phyloP scores from a whole-genome alignment of 2,888 invertebrate genomes.

The Serripes groenlandicus region DNA sequence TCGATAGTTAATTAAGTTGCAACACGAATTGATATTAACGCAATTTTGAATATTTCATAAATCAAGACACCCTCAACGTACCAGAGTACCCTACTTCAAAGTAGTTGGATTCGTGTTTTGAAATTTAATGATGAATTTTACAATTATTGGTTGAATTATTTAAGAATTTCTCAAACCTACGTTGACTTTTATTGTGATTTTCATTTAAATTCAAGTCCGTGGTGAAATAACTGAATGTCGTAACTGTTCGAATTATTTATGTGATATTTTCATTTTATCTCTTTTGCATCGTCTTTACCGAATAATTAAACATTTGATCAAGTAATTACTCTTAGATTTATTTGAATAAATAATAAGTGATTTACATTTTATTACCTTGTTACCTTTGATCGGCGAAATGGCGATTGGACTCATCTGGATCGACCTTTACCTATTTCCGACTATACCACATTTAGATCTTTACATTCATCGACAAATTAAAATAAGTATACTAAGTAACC shows the following conservation, averaged over 20 bases:
- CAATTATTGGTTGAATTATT: constrained; percentile 42
- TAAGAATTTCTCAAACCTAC: constrained; percentile 26
- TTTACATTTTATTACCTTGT: too few relatives aligned
- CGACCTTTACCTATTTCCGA: too few relatives aligned
- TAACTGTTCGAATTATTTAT: constrained; percentile 1
- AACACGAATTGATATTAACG: not conserved
- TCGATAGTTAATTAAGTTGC: not conserved
- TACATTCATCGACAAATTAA: too few relatives aligned
- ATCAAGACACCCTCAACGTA: constrained; percentile 12
- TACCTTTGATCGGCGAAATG: too few relatives aligned
- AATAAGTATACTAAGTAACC: too few relatives aligned
- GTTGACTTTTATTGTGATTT: constrained; percentile 9
- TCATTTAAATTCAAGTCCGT: not conserved
- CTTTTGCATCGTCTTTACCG: not conserved
- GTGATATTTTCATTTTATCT: constrained; percentile 2
- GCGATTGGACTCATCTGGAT: too few relatives aligned
- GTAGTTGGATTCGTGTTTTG: constrained; percentile 26
- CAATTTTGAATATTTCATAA: constrained; percentile 18
- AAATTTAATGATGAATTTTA: constrained; percentile 32
- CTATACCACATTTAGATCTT: too few relatives aligned
- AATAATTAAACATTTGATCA: constrained; percentile 7
- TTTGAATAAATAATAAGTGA: constrained; percentile 11
- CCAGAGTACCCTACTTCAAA: constrained; percentile 28
- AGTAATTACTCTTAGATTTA: not conserved
- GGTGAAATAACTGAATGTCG: constrained; percentile 3